phyloP scores from a whole-genome alignment of 2,888 invertebrate genomes.

The Steinernema hermaphroditum region DNA sequence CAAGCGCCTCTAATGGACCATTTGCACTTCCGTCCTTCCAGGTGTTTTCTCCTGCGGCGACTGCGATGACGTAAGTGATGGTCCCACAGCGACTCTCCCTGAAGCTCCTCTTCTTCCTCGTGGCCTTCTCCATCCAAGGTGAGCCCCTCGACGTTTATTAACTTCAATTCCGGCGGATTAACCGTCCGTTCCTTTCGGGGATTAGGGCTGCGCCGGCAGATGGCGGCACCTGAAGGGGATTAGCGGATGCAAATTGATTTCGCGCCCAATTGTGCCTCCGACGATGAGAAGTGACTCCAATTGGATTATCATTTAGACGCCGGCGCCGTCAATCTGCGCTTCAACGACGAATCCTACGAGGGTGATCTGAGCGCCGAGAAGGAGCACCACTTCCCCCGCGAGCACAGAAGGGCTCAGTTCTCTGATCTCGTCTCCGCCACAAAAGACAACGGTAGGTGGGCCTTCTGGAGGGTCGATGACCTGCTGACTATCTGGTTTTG shows the following conservation, averaged over 20 bases:
- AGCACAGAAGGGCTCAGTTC: background rate
- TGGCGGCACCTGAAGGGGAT: conserved; percentile 31
- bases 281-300: conserved; percentile 5
- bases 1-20: background rate
- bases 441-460: conserved; percentile 1
- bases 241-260: conserved; percentile 27
- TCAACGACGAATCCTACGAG: conserved; percentile 24
- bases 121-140: conserved; percentile 7
- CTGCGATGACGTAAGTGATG: conserved; percentile 23
- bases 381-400: conserved; percentile 1
- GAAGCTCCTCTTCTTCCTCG: background rate
- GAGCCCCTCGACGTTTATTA: background rate
- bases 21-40: conserved; percentile 20
- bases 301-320: conserved; percentile 16
- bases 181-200: conserved; percentile 12
- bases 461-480: background rate
- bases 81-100: background rate
- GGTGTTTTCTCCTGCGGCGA: conserved; percentile 10
- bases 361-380: background rate
- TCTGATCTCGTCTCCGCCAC: conserved; percentile 6
- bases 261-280: conserved; percentile 26
- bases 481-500: too few species aligned
- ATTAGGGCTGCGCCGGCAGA: conserved; percentile 30
- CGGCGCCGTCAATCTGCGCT: background rate
- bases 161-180: conserved; percentile 29